Conservation (phyloP, 2,113 vertebrate genomes). For the Tautogolabrus adspersus region DNA sequence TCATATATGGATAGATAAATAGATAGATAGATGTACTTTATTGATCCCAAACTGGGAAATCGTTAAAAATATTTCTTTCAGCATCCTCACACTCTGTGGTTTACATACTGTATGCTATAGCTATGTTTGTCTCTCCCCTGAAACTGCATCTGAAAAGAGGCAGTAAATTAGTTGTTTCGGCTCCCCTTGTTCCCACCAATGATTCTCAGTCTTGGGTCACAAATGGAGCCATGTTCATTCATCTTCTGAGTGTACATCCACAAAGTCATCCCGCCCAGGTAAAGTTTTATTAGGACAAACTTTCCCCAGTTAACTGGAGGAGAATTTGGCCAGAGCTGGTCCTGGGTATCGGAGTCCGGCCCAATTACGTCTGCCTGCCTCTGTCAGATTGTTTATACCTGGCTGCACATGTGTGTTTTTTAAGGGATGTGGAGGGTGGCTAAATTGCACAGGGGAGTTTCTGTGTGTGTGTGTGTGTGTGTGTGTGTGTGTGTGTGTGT, state of each 20-base stretch:
- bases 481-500: constrained; percentile 15
- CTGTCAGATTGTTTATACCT: constrained; percentile 80
- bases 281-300: constrained; percentile 67
- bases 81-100: too few relatives aligned
- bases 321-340: constrained; percentile 54
- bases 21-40: too few relatives aligned
- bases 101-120: too few relatives aligned
- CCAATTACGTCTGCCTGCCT: constrained; percentile 79
- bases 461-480: constrained; percentile 27
- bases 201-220: constrained; percentile 29
- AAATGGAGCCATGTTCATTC: constrained; percentile 30
- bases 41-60: too few relatives aligned
- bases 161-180: constrained; percentile 3
- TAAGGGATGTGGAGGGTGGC: constrained; percentile 51
- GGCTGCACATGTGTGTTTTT: constrained; percentile 72
- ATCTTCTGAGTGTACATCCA: constrained; percentile 34
- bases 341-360: constrained; percentile 59
- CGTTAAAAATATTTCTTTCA: too few relatives aligned
- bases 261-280: constrained; percentile 53
- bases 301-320: constrained; percentile 61
- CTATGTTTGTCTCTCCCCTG: constrained; percentile 1
- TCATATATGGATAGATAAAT: too few relatives aligned
- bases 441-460: constrained; percentile 54
- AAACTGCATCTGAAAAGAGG: not conserved
- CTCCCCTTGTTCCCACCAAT: not conserved